Evolutionary conservation across 1,140 invertebrate species (phyloP), one percentile per base, ranked within the genome.

Genomic region (Drosophila cardini): DNA sequence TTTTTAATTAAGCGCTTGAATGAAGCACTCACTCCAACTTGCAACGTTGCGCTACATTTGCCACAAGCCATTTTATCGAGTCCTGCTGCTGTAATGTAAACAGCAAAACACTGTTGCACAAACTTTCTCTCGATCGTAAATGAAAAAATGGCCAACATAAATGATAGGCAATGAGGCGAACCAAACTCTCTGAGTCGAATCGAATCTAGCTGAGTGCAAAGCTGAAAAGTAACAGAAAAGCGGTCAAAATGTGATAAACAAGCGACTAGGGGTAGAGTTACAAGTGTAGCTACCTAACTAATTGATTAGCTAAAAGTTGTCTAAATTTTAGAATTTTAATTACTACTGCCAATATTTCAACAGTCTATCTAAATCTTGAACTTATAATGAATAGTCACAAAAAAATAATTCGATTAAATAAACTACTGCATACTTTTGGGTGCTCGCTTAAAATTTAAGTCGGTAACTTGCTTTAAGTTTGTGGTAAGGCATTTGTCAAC

Each of bases 1-100:
- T 89, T 87, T 87, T 89, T 89, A 87, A 87, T 87, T 89, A 84
- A 78, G 70, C 65, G 65, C 73, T 72, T 67, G 56, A 76, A 60
- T 76, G 56, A 26, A 68, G 63, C 63, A 50, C 42, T 58, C 36
- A 30, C 30, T 43, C 40, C 21, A 26, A 26, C 13, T 11, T 32
- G 38, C 34, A 42, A 53, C 70, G 72, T 70, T 77, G 53, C 73
- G 83, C 83, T 83, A 89, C 83, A 87, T 89, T 87, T 77, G 69
- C 78, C 42, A 57, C 43, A 50, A 50, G 57, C 26, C 57, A 62
- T 26, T 69, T 69, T 53, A 53, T 69, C 30, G 36, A 52, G 57
- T 69, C 36, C 4, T 21, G 16, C 10, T 13, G 32, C 32, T 34
- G 61, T 64, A 63, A 68, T 76, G 70, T 63, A 68, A 63, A 73